Evolutionary conservation across 2,888 invertebrate species (phyloP), one percentile per base, ranked within the genome.

Genomic region (Lycophotia porphyrea): DNA sequence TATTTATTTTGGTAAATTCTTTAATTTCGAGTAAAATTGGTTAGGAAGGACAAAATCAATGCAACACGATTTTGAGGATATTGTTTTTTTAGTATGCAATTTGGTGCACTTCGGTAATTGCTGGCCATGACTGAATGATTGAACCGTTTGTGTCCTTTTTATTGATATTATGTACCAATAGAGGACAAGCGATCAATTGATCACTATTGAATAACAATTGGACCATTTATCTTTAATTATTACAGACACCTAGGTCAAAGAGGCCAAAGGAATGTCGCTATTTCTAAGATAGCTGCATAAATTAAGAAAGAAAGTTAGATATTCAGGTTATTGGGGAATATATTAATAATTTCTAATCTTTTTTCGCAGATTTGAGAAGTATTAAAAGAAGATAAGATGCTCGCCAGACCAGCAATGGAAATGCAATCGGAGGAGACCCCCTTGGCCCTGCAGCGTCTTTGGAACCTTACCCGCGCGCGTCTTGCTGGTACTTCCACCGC

Each of bases 361-460:
- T 69, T 75, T 82, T 52, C 27, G 5, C 83, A 90, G 88, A 82
- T 80, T 78, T 86, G 71, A 74, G 36, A 79, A 86, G n/a, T 79
- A 71, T 80, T 80, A 69, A 81, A 73, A 78, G 70, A 76, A 76
- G 47, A 58, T 75, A 95, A 94, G 89, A 96, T 96, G 96, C 93
- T 96, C 81, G 94, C 96, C 69, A 94, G 92, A 88, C 93, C 94
- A 49, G 91, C 93, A 24, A 97, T 97, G 88, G 98, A 98, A 92
- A 91, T 98, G 76, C 90, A 94, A 77, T 89, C 91, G 34, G 95
- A 98, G 84, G 96, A 96, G 88, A 93, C 96, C n/a, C 96, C 96
- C 0, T 86, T 95, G 86, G 96, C 95, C 5, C 93, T 97, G 74
- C 96, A 96, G 88, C 93, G 97, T 36, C 92, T 97, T 44, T 97